Percentiles rank a stretch among this genome's conserved stretches.
These are phyloP conservation scores for Cyprinella venusta DNA, from an alignment of 2,797 vertebrate species.

Conservation along the genomic window DNA sequence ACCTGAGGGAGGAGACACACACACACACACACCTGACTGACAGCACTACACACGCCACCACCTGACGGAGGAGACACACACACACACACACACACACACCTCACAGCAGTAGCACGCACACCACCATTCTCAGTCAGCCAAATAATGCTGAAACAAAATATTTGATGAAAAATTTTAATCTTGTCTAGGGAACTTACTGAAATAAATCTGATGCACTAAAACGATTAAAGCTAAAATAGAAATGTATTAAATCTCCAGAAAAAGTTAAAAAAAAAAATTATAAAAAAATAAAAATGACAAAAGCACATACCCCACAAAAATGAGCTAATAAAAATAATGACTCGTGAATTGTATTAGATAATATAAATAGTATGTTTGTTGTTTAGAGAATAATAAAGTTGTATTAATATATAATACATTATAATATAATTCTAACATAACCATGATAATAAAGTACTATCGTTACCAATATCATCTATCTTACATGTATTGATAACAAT, in stretches of 20 bases:
- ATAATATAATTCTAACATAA: background rate
- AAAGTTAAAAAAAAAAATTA: background rate
- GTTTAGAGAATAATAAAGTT: background rate
- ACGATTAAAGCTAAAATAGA: background rate
- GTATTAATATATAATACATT: background rate
- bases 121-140: too few relatives aligned
- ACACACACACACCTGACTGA: background rate
- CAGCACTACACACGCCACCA: too few relatives aligned
- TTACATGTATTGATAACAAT: too few relatives aligned
- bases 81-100: conserved; percentile 63
- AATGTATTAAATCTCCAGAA: background rate
- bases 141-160: too few relatives aligned
- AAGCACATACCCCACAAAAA: background rate
- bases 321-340: background rate
- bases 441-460: background rate
- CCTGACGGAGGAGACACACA: too few relatives aligned
- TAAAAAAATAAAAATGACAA: background rate
- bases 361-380: background rate
- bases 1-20: too few relatives aligned
- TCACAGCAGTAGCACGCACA: conserved; percentile 75
- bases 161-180: too few relatives aligned
- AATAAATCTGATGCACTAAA: background rate
- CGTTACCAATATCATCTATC: too few relatives aligned
- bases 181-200: background rate
- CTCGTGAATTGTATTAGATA: background rate